Percentiles rank a stretch among this genome's conserved stretches.
phyloP scores from a whole-genome alignment of 2,113 vertebrate genomes.

The Haliaeetus leucogaster region DNA sequence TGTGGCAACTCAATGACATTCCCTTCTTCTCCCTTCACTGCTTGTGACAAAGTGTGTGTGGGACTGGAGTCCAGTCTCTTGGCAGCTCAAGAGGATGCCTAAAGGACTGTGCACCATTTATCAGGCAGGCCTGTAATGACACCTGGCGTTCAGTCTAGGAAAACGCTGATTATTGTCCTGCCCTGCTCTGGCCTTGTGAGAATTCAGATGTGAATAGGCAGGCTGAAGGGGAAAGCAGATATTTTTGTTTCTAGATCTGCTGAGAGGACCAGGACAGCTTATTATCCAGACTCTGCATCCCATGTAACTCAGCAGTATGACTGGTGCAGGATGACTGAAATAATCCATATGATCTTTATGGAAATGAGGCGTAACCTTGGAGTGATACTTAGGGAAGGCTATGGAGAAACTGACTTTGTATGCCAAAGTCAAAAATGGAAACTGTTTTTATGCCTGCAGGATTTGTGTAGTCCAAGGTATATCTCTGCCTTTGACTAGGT shows the following conservation, averaged over 20 bases:
- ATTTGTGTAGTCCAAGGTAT: neutral
- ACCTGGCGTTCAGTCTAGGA: neutral
- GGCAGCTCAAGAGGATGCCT: neutral
- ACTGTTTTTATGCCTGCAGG: neutral
- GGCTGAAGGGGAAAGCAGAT: neutral
- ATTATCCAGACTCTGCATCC: neutral
- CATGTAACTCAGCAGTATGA: rapidly evolving
- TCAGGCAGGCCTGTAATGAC: neutral
- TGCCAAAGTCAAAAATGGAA: neutral
- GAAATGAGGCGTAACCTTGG: neutral
- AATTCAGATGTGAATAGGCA: neutral
- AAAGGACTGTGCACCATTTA: rapidly evolving
- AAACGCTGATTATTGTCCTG: neutral
- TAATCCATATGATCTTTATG: rapidly evolving
- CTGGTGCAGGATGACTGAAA: neutral
- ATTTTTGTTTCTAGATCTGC: neutral
- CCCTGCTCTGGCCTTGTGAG: neutral
- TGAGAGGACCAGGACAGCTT: neutral
- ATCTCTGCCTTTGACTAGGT: neutral
- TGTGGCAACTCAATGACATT: neutral
- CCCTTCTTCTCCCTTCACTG: neutral
- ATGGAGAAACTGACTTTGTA: neutral
- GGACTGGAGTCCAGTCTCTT: too few relatives aligned
- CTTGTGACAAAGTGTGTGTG: neutral
- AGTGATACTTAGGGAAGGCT: neutral